Percentiles rank a stretch among this genome's conserved stretches.
These are phyloP conservation scores for Linhomoeus sp. DNA, from an alignment of 2,888 invertebrate genomes.

Conservation along the genomic window DNA sequence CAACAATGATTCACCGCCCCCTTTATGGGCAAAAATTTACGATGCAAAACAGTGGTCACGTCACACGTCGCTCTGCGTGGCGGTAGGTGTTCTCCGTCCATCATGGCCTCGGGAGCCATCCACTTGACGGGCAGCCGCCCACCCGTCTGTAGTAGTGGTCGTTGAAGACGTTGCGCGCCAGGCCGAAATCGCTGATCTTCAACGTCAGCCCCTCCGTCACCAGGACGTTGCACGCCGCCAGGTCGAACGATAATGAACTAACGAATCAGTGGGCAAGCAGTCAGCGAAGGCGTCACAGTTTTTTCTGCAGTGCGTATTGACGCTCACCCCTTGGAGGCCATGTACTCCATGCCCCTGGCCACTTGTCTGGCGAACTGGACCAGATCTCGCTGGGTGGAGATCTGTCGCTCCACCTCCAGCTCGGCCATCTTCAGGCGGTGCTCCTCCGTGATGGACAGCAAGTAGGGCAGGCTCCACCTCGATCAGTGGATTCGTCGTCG, in stretches of 20 bases:
- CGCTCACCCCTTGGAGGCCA: constrained; percentile 79
- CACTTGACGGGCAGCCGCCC: constrained; percentile 90
- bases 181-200: constrained; percentile 94
- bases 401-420: not conserved
- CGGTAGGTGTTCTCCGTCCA: too few species aligned
- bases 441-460: not conserved
- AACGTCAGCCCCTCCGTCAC: constrained; percentile 78
- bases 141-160: constrained; percentile 60
- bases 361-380: constrained; percentile 92
- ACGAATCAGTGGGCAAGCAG: too few species aligned
- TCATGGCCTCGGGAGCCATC: constrained; percentile 97
- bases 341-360: constrained; percentile 90
- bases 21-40: too few species aligned
- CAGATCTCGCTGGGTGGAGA: constrained; percentile 47
- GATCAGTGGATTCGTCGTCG: too few species aligned
- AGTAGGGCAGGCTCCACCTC: too few species aligned
- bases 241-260: constrained; percentile 86
- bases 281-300: too few species aligned
- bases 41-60: not conserved
- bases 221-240: constrained; percentile 88
- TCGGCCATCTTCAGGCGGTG: not conserved
- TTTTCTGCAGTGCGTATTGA: too few species aligned
- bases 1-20: too few species aligned
- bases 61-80: constrained; percentile 41
- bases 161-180: constrained; percentile 79